Evolutionary conservation across 1,140 invertebrate species (phyloP), one percentile per base, ranked within the genome.

Genomic region (Anastatus disparis): DNA sequence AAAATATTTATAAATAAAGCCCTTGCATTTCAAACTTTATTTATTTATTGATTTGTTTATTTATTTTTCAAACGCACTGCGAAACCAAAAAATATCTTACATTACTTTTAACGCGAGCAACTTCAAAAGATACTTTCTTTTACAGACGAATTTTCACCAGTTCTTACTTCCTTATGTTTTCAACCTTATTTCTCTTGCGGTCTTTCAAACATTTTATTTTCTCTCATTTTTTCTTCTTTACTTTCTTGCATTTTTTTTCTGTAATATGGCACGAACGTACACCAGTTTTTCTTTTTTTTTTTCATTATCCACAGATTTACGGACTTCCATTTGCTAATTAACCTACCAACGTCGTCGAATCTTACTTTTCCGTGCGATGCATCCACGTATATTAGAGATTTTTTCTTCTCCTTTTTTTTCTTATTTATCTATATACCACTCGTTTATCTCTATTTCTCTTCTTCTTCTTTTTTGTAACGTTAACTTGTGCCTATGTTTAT

Each of bases 271-370:
- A 10, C 10, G 31, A 6, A 35, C 4, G 31, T 35, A 6, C 31
- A 10, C 65, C 22, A 17, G 27, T 26, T 44, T 59, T 24, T 24
- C 40, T 58, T 40, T 38, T 35, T 52, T 68, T 26, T 29, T 48
- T 65, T 64, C 63, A 63, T 73, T 52, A 58, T 53, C 12, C 26
- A 29, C 38, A 17, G 61, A 65, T 59, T 56, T 63, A 38, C 42
- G 56, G 63, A 62, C 56, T 58, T 74, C 74, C 75, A 77, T 77
- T 77, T 77, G 62, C 74, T 77, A 74, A 77, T 77, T 77, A 71
- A 75, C 66, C 72, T 53, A n/a, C n/a, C n/a, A 31, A 56, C 40
- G 58, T 67, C 48, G 58, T 64, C 50, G 53, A 65, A 73, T 46
- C 65, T 69, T 64, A 38, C 44, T 40, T 67, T 71, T 71, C 56